phyloP scores from a whole-genome alignment of 2,113 vertebrate genomes.

The Microtus oregoni region DNA sequence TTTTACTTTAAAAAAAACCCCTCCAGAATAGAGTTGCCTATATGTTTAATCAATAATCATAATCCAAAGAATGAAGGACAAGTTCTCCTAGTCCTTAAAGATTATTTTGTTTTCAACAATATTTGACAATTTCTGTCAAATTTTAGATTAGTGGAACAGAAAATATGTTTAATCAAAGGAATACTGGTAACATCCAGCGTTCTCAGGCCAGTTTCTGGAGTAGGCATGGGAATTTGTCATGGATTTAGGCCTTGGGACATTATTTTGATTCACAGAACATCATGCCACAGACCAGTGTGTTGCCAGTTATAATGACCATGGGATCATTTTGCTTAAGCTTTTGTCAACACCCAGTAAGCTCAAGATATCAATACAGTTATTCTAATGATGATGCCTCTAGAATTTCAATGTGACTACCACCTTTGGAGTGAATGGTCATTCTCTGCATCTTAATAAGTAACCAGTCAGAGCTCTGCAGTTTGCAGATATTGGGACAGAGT shows the following conservation, averaged over 20 bases:
- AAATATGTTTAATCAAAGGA: background rate
- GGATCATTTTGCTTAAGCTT: background rate
- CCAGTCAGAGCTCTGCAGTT: background rate
- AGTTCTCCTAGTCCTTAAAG: background rate
- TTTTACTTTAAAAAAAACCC: background rate
- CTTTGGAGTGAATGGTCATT: background rate
- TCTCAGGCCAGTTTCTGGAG: background rate
- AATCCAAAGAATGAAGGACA: background rate
- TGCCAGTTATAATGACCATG: rapidly evolving
- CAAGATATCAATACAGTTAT: background rate
- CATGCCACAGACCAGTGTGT: background rate
- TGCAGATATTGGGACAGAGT: background rate
- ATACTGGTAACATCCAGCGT: background rate
- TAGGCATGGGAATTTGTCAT: background rate
- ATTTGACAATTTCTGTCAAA: background rate
- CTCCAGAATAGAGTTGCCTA: background rate
- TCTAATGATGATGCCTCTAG: background rate
- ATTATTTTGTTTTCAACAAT: background rate
- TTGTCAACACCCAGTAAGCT: rapidly evolving
- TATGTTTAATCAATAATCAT: background rate
- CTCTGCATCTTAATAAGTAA: background rate
- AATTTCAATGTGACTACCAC: background rate
- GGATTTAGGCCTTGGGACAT: background rate
- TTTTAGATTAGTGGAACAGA: background rate
- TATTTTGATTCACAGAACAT: background rate